These are phyloP conservation scores for Mesorhabditis sp. DNA, from an alignment of 2,888 invertebrate species.

Conservation along the genomic window DNA sequence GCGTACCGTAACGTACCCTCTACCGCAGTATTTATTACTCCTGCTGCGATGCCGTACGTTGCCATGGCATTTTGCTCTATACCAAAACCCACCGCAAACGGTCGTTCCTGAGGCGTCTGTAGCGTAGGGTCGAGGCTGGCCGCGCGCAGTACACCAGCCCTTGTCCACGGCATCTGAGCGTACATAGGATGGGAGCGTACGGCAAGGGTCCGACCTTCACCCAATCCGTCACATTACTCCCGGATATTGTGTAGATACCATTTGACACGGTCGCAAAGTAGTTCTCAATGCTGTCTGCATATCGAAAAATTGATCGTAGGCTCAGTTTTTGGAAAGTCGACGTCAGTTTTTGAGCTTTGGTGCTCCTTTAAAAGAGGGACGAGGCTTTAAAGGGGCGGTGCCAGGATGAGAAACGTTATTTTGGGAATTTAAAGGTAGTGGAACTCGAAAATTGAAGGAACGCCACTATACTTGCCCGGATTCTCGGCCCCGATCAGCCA, in stretches of 20 bases:
- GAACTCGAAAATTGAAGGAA: not conserved
- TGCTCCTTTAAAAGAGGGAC: too few relatives aligned
- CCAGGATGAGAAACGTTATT: not conserved
- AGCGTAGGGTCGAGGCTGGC: slow-evolving; percentile 26
- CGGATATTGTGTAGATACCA: slow-evolving; percentile 50
- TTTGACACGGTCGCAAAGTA: slow-evolving; percentile 54
- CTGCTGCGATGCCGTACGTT: too few relatives aligned
- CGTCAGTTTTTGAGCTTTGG: too few relatives aligned
- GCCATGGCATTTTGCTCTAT: too few relatives aligned
- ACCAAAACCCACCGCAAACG: slow-evolving; percentile 22
- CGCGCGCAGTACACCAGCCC: slow-evolving; percentile 38
- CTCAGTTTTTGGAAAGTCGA: not conserved
- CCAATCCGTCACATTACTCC: slow-evolving; percentile 51
- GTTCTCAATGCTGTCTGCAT: slow-evolving; percentile 45
- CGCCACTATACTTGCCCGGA: slow-evolving; percentile 22
- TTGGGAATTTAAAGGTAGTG: not conserved
- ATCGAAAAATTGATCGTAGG: not conserved
- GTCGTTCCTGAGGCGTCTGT: slow-evolving; percentile 20
- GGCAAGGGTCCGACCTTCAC: slow-evolving; percentile 9
- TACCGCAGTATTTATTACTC: too few relatives aligned
- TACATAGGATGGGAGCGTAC: not conserved
- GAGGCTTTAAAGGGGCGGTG: too few relatives aligned
- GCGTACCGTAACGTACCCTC: too few relatives aligned
- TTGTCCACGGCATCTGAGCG: slow-evolving; percentile 34
- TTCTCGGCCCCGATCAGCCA: slow-evolving; percentile 44